phyloP scores from a whole-genome alignment of 2,797 vertebrate genomes.

The Pipistrellus kuhlii region DNA sequence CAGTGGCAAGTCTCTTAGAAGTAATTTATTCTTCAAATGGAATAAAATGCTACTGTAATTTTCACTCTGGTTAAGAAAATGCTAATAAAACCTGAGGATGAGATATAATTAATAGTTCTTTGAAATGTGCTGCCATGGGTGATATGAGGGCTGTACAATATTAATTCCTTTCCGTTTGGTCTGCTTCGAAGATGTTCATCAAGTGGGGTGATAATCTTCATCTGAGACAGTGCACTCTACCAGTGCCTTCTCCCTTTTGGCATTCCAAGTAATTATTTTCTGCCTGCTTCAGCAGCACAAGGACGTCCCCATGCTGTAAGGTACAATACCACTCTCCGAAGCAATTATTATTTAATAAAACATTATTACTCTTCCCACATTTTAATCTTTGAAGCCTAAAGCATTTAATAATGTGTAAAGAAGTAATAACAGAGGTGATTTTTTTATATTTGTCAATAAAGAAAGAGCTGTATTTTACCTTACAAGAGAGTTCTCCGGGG shows the following conservation, averaged over 20 bases:
- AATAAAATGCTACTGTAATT: constrained; percentile 71
- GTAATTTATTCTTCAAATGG: constrained; percentile 71
- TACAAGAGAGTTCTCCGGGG: constrained; percentile 90
- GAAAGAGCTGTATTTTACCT: constrained; percentile 88
- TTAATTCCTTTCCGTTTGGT: constrained; percentile 78
- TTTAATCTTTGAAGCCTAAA: constrained; percentile 81
- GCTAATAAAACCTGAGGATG: constrained; percentile 65
- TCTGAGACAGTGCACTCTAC: constrained; percentile 87
- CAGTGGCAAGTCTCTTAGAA: neutral
- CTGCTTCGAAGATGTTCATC: constrained; percentile 78
- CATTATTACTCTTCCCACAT: constrained; percentile 77
- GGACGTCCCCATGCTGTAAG: constrained; percentile 90
- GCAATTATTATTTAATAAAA: constrained; percentile 84
- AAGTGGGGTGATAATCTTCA: constrained; percentile 91
- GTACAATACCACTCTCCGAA: constrained; percentile 79
- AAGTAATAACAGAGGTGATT: constrained; percentile 34
- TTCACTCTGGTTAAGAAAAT: constrained; percentile 63
- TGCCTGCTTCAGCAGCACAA: constrained; percentile 88
- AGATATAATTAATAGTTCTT: constrained; percentile 61
- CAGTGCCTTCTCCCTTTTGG: constrained; percentile 88
- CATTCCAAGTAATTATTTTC: constrained; percentile 90
- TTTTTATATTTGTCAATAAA: constrained; percentile 32
- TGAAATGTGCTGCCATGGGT: neutral
- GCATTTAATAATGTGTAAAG: constrained; percentile 69
- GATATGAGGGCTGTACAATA: neutral